These are phyloP conservation scores for Lagria hirta DNA, from an alignment of 2,888 invertebrate genomes.

Conservation along the genomic window DNA sequence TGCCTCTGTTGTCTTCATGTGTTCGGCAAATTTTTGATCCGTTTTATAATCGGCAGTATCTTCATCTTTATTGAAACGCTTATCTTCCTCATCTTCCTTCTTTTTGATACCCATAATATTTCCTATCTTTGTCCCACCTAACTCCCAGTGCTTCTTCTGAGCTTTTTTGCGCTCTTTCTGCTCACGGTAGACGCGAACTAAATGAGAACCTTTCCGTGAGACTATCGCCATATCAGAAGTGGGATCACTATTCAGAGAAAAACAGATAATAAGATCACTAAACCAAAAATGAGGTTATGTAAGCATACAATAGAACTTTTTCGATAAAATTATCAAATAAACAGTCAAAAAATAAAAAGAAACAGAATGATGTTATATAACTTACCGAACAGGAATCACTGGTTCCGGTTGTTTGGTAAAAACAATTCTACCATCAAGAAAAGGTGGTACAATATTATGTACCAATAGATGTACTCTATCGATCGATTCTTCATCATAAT, in stretches of 20 bases:
- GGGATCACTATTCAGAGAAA: constrained; percentile 89
- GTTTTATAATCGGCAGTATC: constrained; percentile 85
- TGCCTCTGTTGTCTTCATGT: constrained; percentile 78
- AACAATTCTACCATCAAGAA: constrained; percentile 96
- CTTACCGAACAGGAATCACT: constrained; percentile 85
- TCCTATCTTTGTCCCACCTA: constrained; percentile 93
- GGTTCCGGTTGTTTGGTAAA: constrained; percentile 99
- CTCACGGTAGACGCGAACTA: constrained; percentile 89
- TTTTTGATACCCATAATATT: constrained; percentile 94
- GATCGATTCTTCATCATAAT: constrained; percentile 93
- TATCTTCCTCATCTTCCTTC: constrained; percentile 77
- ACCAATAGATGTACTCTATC: constrained; percentile 95
- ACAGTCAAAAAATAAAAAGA: background rate
- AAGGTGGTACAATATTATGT: constrained; percentile 98
- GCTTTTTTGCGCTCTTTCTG: constrained; percentile 96
- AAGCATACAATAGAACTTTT: no score
- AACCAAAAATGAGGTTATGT: no score
- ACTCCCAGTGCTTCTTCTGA: constrained; percentile 98
- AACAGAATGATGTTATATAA: background rate
- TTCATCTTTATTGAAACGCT: constrained; percentile 62
- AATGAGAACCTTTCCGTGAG: constrained; percentile 88
- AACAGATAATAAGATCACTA: no score
- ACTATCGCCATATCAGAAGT: constrained; percentile 97
- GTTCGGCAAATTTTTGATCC: constrained; percentile 95
- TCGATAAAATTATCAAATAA: no score